These are phyloP conservation scores for Rhinopomastus cyanomelas DNA, from an alignment of 2,113 vertebrate genomes.

Conservation along the genomic window DNA sequence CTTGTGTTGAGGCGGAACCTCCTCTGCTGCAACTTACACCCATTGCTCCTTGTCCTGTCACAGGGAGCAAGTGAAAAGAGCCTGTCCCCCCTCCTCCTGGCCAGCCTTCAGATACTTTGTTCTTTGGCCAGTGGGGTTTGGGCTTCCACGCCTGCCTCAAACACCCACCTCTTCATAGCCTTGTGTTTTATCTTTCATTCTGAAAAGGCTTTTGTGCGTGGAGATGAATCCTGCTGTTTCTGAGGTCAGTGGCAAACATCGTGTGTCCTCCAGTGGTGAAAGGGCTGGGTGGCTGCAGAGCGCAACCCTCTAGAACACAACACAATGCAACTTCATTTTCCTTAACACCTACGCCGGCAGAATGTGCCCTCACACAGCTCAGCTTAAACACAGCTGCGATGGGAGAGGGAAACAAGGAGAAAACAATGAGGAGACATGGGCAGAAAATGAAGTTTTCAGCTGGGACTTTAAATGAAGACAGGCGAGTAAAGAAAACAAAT, in stretches of 20 bases:
- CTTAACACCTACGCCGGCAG: neutral
- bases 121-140: fast-evolving
- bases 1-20: too few species aligned
- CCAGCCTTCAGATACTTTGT: too few species aligned
- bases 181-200: constrained; percentile 33
- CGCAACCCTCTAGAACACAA: constrained; percentile 11
- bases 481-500: constrained; percentile 15
- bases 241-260: constrained; percentile 25
- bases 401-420: neutral
- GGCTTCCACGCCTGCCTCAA: neutral
- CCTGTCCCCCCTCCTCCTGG: too few species aligned
- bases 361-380: neutral
- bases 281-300: neutral
- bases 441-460: constrained; percentile 16
- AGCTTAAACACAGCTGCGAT: constrained; percentile 34
- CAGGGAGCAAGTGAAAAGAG: too few species aligned
- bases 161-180: neutral
- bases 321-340: constrained; percentile 33
- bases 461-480: neutral
- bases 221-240: constrained; percentile 20
- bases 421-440: neutral
- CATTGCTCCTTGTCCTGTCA: too few species aligned
- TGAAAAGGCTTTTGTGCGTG: constrained; percentile 39
- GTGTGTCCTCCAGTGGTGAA: neutral
- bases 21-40: too few species aligned